Conservation (phyloP, 2,113 vertebrate genomes). For the Entelurus aequoreus region DNA sequence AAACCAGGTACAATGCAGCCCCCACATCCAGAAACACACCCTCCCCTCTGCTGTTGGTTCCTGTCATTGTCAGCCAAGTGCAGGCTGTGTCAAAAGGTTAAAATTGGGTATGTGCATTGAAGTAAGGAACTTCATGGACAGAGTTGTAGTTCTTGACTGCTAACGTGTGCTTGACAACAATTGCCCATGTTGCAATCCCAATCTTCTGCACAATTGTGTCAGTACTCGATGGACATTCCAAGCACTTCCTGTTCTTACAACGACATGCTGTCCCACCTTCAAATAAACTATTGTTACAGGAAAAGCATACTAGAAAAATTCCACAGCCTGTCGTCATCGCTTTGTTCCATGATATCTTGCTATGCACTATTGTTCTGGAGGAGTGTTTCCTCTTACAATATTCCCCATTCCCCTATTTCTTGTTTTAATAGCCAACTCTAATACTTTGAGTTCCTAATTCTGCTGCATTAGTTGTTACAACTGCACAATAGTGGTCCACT, state of each 20-base stretch:
- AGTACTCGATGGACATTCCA: slow-evolving; percentile 24
- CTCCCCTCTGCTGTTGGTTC: slow-evolving; percentile 55
- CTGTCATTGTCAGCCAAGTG: slow-evolving; percentile 67
- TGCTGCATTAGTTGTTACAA: not conserved
- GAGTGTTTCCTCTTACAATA: slow-evolving; percentile 17
- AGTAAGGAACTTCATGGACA: slow-evolving; percentile 42
- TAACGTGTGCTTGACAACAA: slow-evolving; percentile 10
- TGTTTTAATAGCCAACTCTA: not conserved
- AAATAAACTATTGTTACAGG: slow-evolving; percentile 17
- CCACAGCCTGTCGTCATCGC: slow-evolving; percentile 22
- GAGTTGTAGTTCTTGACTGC: slow-evolving; percentile 14
- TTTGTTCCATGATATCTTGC: slow-evolving; percentile 18
- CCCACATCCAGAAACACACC: slow-evolving; percentile 46
- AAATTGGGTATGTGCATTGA: slow-evolving; percentile 46
- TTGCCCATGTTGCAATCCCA: slow-evolving; percentile 19
- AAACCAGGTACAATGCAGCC: slow-evolving; percentile 63
- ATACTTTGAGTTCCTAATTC: no score
- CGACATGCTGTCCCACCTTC: slow-evolving; percentile 6
- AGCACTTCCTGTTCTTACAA: slow-evolving; percentile 23
- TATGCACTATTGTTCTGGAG: slow-evolving; percentile 16
- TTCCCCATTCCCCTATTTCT: not conserved
- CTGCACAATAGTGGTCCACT: not conserved
- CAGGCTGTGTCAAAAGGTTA: slow-evolving; percentile 52
- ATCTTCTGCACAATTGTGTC: not conserved
- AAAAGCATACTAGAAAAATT: slow-evolving; percentile 25